Percentiles rank a stretch among this genome's conserved stretches.
Conservation (phyloP, 2,797 vertebrate genomes). For the Psittacula derbiana region DNA sequence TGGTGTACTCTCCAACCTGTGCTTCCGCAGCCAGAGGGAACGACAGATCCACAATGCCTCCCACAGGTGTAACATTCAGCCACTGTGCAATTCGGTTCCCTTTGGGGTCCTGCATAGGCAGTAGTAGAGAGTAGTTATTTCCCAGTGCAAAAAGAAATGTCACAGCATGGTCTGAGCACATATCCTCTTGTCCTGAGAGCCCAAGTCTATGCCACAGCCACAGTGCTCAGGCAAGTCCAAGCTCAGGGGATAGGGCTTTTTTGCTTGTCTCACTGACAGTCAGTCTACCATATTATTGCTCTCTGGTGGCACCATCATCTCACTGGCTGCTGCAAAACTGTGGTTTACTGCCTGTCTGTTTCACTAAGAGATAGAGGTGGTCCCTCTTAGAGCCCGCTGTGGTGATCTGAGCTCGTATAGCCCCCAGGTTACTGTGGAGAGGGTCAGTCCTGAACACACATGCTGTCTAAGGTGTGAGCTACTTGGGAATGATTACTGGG, state of each 20-base stretch:
- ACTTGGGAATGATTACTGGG: not conserved
- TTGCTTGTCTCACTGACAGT: not conserved
- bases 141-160: not conserved
- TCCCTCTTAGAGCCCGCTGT: not conserved
- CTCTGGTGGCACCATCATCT: not conserved
- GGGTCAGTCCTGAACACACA: not conserved
- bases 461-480: not conserved
- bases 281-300: not conserved
- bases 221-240: not conserved
- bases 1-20: conserved; percentile 58
- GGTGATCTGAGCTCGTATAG: not conserved
- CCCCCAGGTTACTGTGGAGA: not conserved
- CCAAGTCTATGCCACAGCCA: not conserved
- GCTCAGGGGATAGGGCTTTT: not conserved
- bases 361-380: not conserved
- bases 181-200: not conserved
- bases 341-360: not conserved
- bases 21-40: conserved; percentile 76
- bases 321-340: not conserved
- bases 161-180: not conserved
- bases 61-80: conserved; percentile 61
- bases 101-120: conserved; percentile 64
- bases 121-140: not conserved
- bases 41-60: conserved; percentile 75
- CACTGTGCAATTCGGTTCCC: conserved; percentile 78